These are phyloP conservation scores for Drosophila takahashii DNA, from an alignment of 1,140 invertebrate genomes.

Conservation along the genomic window DNA sequence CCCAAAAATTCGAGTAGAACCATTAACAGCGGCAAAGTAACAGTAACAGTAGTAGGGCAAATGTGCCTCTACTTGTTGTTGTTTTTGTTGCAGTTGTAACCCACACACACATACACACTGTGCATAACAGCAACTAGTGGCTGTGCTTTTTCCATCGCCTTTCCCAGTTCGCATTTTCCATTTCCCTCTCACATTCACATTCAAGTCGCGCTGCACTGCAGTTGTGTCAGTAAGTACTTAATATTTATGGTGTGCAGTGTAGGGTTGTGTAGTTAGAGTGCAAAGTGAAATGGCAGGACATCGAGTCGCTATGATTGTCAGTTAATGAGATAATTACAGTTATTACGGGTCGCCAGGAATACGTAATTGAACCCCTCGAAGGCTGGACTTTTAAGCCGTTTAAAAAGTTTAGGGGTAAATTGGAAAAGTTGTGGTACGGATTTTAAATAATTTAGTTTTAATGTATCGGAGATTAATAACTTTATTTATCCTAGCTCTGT, in stretches of 20 bases:
- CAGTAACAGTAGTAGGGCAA: slow-evolving; percentile 42
- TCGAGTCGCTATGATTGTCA: slow-evolving; percentile 11
- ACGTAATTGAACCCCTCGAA: background rate
- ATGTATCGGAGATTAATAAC: no score
- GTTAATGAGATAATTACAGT: slow-evolving; percentile 35
- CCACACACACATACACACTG: slow-evolving; percentile 22
- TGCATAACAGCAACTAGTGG: slow-evolving; percentile 82
- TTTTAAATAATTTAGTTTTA: no score
- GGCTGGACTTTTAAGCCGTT: background rate
- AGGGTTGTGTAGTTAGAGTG: slow-evolving; percentile 4
- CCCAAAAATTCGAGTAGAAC: background rate
- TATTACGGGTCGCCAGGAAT: slow-evolving; percentile 23
- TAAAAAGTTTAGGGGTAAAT: background rate
- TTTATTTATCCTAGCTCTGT: no score
- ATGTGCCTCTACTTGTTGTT: slow-evolving; percentile 25
- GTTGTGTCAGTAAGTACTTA: slow-evolving; percentile 47
- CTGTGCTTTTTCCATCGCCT: slow-evolving; percentile 48
- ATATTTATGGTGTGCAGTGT: slow-evolving; percentile 8
- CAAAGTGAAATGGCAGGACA: slow-evolving; percentile 22
- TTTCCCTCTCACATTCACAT: slow-evolving; percentile 45
- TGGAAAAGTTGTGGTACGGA: background rate
- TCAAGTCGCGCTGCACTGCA: slow-evolving; percentile 33
- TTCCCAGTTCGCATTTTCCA: slow-evolving; percentile 38
- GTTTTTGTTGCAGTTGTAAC: slow-evolving; percentile 60
- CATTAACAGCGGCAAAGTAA: slow-evolving; percentile 37